Conservation (phyloP, 2,888 invertebrate genomes). For the Stenoptilia bipunctidactyla region DNA sequence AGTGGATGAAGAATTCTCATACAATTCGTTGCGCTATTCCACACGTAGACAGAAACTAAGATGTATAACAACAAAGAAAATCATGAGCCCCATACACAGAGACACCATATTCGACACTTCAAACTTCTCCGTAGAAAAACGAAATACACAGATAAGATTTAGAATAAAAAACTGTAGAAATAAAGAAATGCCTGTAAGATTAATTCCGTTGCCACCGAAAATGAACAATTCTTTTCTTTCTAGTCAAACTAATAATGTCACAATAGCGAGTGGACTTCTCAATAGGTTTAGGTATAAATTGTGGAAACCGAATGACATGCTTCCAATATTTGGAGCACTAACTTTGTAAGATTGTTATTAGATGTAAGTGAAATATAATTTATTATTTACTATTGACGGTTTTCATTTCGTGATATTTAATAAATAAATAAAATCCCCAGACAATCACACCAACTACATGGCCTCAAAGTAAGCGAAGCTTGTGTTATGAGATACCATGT, state of each 20-base stretch:
- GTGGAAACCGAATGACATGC: constrained; percentile 30
- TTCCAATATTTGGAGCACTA: constrained; percentile 54
- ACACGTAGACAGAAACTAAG: constrained; percentile 34
- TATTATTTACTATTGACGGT: no score
- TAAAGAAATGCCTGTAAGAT: constrained; percentile 20
- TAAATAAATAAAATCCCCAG: no score
- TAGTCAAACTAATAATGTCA: constrained; percentile 23
- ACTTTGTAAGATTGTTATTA: constrained; percentile 26
- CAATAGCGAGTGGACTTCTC: constrained; percentile 45
- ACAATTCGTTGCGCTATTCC: constrained; percentile 29
- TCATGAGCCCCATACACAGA: constrained; percentile 22
- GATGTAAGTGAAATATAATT: no score
- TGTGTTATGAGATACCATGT: no score
- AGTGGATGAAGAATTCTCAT: constrained; percentile 37
- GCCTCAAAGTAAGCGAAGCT: no score
- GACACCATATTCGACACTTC: constrained; percentile 43
- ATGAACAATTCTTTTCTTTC: constrained; percentile 16
- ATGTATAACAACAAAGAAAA: constrained; percentile 23
- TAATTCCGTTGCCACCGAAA: constrained; percentile 3
- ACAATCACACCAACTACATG: no score
- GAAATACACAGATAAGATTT: constrained; percentile 28
- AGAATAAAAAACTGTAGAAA: constrained; percentile 45
- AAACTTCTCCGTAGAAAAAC: constrained; percentile 25
- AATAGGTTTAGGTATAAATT: constrained; percentile 56
- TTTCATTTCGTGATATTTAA: no score